Evolutionary conservation across 2,113 vertebrate species (phyloP).

Genomic region (Stercorarius parasiticus): DNA sequence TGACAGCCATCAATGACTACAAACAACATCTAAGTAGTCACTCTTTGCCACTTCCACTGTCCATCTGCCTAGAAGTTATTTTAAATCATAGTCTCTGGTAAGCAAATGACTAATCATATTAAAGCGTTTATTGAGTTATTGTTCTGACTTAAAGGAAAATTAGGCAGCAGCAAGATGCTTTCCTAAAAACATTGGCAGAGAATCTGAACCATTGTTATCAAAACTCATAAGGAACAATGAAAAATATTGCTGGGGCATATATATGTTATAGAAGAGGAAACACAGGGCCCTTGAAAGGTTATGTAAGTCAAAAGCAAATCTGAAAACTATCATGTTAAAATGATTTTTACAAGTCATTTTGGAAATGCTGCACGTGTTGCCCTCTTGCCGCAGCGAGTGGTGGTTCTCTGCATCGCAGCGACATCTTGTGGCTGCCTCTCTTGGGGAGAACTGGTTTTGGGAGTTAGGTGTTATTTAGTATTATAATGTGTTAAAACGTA

Average conservation of each 20-base stretch:
- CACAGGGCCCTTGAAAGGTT: neutral
- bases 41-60: neutral
- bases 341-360: neutral
- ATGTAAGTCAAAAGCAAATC: neutral
- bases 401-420: neutral
- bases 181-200: neutral
- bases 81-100: neutral
- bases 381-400: neutral
- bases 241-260: neutral
- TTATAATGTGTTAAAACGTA: accelerated
- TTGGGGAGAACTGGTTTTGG: accelerated
- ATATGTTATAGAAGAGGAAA: accelerated
- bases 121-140: neutral
- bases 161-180: neutral
- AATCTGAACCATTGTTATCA: neutral
- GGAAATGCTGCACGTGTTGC: neutral
- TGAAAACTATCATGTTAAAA: accelerated
- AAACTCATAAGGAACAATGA: neutral
- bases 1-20: neutral
- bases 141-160: neutral
- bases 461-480: accelerated
- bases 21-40: neutral
- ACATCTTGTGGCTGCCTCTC: constrained; percentile 28
- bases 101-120: neutral
- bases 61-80: neutral